Evolutionary conservation across 1,140 invertebrate genomes (phyloP).

Genomic region (Bombus sibiricus): DNA sequence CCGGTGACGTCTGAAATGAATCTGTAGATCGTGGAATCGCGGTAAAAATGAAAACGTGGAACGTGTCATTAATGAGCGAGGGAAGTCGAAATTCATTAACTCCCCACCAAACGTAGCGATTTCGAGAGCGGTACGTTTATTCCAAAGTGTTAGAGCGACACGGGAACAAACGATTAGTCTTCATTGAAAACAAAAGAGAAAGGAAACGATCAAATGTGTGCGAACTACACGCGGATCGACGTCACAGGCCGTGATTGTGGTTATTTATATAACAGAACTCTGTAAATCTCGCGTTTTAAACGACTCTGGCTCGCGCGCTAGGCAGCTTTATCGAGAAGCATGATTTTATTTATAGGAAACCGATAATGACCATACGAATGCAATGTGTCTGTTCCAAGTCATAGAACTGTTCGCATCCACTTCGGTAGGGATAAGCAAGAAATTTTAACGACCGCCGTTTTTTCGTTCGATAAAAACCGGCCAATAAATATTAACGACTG

Average conservation of each 20-base stretch:
- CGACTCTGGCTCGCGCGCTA: conserved; percentile 42
- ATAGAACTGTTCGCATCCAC: conserved; percentile 32
- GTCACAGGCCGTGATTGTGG: conserved; percentile 64
- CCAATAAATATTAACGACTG: conserved; percentile 13
- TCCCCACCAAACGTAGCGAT: neutral
- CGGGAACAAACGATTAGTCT: conserved; percentile 64
- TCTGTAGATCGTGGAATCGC: neutral
- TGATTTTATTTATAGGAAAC: conserved; percentile 68
- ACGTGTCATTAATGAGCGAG: too few species aligned
- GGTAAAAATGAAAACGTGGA: neutral
- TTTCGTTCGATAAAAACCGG: neutral
- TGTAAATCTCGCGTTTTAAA: conserved; percentile 64
- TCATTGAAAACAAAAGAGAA: conserved; percentile 68
- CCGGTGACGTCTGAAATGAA: neutral
- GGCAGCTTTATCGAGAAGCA: conserved; percentile 52
- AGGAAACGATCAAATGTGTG: conserved; percentile 66
- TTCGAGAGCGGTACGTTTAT: conserved; percentile 37
- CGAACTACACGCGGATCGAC: conserved; percentile 50
- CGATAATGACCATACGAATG: conserved; percentile 60
- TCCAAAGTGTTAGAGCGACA: conserved; percentile 41
- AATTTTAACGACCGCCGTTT: neutral
- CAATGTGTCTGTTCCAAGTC: conserved; percentile 36
- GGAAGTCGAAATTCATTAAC: conserved; percentile 52
- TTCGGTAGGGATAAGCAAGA: neutral
- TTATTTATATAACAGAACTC: conserved; percentile 67